phyloP scores from a whole-genome alignment of 2,888 invertebrate species.

The Troides helena region DNA sequence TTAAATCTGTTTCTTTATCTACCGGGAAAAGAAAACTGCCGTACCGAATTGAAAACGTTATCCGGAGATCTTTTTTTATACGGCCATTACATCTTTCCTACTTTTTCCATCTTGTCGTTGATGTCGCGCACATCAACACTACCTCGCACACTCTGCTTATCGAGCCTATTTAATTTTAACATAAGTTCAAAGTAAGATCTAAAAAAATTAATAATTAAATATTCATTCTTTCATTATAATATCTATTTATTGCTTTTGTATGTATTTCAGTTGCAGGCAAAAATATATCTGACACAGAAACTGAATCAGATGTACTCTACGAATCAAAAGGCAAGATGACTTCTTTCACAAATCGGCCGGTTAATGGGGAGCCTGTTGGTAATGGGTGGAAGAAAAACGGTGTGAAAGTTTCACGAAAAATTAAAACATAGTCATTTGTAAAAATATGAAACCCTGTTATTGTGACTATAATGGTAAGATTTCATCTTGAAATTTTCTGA shows the following conservation, averaged over 20 bases:
- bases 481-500: not conserved
- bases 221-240: not conserved
- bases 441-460: not conserved
- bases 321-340: slow-evolving; percentile 84
- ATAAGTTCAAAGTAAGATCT: too few species aligned
- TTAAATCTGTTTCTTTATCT: too few species aligned
- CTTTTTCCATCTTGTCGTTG: too few species aligned
- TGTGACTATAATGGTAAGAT: not conserved
- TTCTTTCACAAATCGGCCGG: slow-evolving; percentile 55
- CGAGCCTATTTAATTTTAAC: too few species aligned
- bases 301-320: slow-evolving; percentile 92
- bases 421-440: slow-evolving; percentile 64
- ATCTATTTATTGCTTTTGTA: slow-evolving; percentile 1
- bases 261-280: slow-evolving; percentile 75
- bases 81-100: too few species aligned
- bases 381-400: slow-evolving; percentile 81
- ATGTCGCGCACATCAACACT: too few species aligned
- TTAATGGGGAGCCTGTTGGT: slow-evolving; percentile 67
- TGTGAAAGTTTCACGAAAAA: slow-evolving; percentile 59
- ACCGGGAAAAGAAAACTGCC: too few species aligned
- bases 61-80: too few species aligned
- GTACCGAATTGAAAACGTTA: too few species aligned
- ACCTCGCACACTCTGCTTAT: too few species aligned
- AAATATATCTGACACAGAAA: slow-evolving; percentile 88
- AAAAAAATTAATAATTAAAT: too few species aligned